Evolutionary conservation across 2,888 invertebrate genomes (phyloP), one percentile per base, ranked within the genome.

Genomic region (Clitarchus hookeri): DNA sequence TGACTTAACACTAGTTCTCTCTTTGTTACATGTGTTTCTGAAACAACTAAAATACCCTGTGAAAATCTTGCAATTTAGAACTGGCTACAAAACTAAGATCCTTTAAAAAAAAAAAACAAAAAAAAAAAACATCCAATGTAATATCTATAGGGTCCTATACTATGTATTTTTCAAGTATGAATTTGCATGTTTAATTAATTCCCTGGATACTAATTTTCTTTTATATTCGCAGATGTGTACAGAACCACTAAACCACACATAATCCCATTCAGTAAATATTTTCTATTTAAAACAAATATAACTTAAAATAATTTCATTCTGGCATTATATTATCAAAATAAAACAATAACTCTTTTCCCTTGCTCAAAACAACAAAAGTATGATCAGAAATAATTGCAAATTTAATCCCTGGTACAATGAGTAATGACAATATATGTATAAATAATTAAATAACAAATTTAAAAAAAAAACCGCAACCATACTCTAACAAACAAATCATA

Each of bases 391-490:
- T 65, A 19, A 65, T 65, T 16, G n/a, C n/a, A 65, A 9, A 65
- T 65, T 65, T 65, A n/a, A 65, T 65, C 16, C 19, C n/a, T 65
- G 65, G n/a, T 23, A 16, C 19, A 65, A 16, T 23, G 48, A 65
- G 65, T 65, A 65, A n/a, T 65, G 8, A 65, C 23, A 23, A 19
- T 65, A 65, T 36, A 6, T 48, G 48, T 27, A 44, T 84, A 84
- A 44, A 84, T 53, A 53, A 84, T 53, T 84, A 84, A 84, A 84
- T 53, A 84, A 84, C n/a, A 9, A 13, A 84, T 53, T 91, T 80
- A 26, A 65, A 65, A 65, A 65, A 26, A 65, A 65, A 65, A 65
- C n/a, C 16, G 65, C 65, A 65, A 65, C 65, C 65, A 65, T 65
- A n/a, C 65, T 6, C n/a, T 65, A 65, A 65, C n/a, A 53, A 53